Percentiles rank a stretch among this genome's conserved stretches.
phyloP scores from a whole-genome alignment of 2,888 invertebrate species.

The Plebejus anna region DNA sequence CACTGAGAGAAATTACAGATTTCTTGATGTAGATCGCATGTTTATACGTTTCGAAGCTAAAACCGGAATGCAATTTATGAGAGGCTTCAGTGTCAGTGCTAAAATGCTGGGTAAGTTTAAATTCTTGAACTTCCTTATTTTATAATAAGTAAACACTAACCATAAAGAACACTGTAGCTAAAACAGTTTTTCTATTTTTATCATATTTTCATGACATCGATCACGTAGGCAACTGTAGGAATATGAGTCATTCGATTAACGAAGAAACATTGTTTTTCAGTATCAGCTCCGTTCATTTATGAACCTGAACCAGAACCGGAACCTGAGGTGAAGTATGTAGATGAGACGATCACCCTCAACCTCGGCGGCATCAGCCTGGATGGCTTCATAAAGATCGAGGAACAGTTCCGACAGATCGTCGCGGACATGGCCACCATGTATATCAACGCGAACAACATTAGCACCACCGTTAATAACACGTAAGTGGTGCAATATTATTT shows the following conservation, averaged over 20 bases:
- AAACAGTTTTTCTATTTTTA: neutral
- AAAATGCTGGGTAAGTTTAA: constrained; percentile 57
- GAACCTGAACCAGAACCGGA: constrained; percentile 51
- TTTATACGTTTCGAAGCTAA: constrained; percentile 59
- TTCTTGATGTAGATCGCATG: constrained; percentile 56
- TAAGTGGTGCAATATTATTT: constrained; percentile 46
- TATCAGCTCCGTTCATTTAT: constrained; percentile 36
- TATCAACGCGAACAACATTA: constrained; percentile 53
- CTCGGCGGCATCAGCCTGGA: constrained; percentile 52
- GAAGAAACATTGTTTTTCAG: constrained; percentile 41
- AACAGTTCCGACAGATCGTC: constrained; percentile 54
- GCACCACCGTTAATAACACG: constrained; percentile 59
- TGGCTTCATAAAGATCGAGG: constrained; percentile 48
- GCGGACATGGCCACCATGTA: constrained; percentile 67
- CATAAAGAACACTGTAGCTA: too few relatives aligned
- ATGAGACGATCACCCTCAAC: constrained; percentile 49
- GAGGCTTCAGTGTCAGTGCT: constrained; percentile 58
- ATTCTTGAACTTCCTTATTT: neutral
- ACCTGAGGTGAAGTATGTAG: constrained; percentile 43
- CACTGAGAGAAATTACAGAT: constrained; percentile 53
- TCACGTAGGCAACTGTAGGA: neutral
- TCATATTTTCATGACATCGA: neutral
- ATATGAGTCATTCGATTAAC: neutral
- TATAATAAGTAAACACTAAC: too few relatives aligned
- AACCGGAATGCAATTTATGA: constrained; percentile 42